A percentile compares a stretch with the other conserved stretches of the same genome.
These are phyloP conservation scores for Tinamus major DNA, from an alignment of 2,797 vertebrate species.

Conservation along the genomic window DNA sequence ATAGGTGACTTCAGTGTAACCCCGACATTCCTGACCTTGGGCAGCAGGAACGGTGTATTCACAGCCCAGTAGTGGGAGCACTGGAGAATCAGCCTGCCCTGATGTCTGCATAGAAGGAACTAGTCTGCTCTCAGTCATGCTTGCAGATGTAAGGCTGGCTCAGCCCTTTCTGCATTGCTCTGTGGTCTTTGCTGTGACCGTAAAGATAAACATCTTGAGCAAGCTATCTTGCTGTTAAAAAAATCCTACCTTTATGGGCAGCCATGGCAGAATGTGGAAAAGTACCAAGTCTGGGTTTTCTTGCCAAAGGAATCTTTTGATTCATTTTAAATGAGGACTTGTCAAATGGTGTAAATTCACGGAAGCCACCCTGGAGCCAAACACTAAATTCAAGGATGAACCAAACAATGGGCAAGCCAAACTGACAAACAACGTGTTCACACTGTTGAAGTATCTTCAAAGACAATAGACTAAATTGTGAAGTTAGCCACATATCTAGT, in stretches of 20 bases:
- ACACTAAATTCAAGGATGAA: neutral
- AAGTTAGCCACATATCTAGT: neutral
- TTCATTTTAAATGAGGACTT: neutral
- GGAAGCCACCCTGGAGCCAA: neutral
- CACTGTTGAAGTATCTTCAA: neutral
- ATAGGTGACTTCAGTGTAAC: neutral
- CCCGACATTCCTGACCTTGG: neutral
- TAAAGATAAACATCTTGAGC: neutral
- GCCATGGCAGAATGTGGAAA: neutral
- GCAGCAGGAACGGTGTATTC: neutral
- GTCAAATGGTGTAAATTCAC: neutral
- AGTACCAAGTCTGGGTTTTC: neutral
- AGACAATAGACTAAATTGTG: neutral
- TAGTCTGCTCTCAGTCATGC: neutral
- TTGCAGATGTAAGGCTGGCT: neutral
- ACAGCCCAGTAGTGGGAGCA: too few relatives aligned
- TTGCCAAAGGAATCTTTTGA: neutral
- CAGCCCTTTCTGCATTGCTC: too few relatives aligned
- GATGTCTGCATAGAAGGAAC: neutral
- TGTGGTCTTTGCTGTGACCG: neutral
- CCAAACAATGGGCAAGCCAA: neutral
- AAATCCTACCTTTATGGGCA: neutral
- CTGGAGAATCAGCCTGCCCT: neutral
- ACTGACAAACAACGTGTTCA: too few relatives aligned
- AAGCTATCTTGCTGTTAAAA: neutral